Evolutionary conservation across 1,140 invertebrate genomes (phyloP), one percentile per base, ranked within the genome.

Genomic region (Oncopeltus fasciatus): DNA sequence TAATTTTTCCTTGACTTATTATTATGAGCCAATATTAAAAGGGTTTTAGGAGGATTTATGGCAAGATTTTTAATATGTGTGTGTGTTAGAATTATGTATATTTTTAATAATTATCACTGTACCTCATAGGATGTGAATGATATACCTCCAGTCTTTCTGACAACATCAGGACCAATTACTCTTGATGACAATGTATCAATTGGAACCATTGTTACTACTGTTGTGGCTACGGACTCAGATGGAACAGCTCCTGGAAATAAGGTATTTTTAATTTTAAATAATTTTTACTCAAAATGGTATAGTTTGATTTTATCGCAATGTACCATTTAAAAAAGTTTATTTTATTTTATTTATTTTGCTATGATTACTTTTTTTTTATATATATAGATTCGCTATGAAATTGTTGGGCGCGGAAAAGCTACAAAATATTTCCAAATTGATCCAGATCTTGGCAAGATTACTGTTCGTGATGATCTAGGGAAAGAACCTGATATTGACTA

Each of bases 401-500:
- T 93, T 9, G 83, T 84, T 16, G 89, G 88, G 0, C 75, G 85
- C 24, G 87, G 84, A 28, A 88, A 88, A 69, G 82, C 88, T 0
- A 77, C 78, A 0, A 86, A 87, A 67, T 92, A 90, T 70, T 93
- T 94, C 75, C 83, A 88, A 64, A 85, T 94, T 5, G 88, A 93
- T 74, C 80, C 88, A 0, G 88, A 91, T 67, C 84, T 83, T 0
- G 90, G 90, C 0, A 79, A 83, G 1, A 71, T 93, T 11, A 78
- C 82, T 29, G 82, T 92, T 1, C 80, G 87, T 18, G 88, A 91
- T 73, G 87, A 92, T 71, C 70, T 93, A 28, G 79, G 85, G 44
- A 92, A 92, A 71, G 88, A 91, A 71, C 80, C 84, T 12, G 84
- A 88, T 69, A 88, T 83, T 24, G 88, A 92, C 74, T 92, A 90